Conservation (phyloP, 2,888 invertebrate species). For the Drosophila nr. perissopoda region DNA sequence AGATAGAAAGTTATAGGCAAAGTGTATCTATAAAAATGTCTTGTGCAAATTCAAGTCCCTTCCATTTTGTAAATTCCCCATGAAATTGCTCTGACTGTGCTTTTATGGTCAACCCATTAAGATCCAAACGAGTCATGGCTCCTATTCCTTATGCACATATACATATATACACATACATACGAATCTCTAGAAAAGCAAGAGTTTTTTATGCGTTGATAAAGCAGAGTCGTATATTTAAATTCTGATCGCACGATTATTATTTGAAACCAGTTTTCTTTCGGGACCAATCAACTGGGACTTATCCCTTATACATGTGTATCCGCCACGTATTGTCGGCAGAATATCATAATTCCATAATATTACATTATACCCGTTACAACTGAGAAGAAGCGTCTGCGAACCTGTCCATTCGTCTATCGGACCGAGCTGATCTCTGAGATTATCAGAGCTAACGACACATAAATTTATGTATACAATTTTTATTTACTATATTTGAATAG, state of each 20-base stretch:
- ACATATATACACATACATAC: neutral
- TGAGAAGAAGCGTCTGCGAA: neutral
- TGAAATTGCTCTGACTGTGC: conserved; percentile 12
- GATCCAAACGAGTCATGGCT: conserved; percentile 34
- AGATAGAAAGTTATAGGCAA: neutral
- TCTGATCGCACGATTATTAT: conserved; percentile 35
- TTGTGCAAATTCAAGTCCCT: neutral
- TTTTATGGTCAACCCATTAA: conserved; percentile 39
- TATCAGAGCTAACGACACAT: neutral
- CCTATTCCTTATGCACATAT: conserved; percentile 14
- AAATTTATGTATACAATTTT: neutral
- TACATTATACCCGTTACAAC: neutral
- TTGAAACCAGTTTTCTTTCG: conserved; percentile 41
- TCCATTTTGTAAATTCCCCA: conserved; percentile 1
- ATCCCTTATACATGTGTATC: conserved; percentile 43
- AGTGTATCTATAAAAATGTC: neutral
- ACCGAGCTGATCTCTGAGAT: neutral
- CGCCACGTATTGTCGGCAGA: conserved; percentile 36
- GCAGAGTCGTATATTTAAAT: conserved; percentile 31
- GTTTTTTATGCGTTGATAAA: conserved; percentile 24
- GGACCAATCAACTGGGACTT: conserved; percentile 3
- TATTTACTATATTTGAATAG: neutral
- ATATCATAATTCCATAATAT: neutral
- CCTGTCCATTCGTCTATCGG: neutral
- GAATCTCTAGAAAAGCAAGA: conserved; percentile 38